These are phyloP conservation scores for Centropyge bicolor DNA, from an alignment of 2,797 vertebrate species.

Conservation along the genomic window DNA sequence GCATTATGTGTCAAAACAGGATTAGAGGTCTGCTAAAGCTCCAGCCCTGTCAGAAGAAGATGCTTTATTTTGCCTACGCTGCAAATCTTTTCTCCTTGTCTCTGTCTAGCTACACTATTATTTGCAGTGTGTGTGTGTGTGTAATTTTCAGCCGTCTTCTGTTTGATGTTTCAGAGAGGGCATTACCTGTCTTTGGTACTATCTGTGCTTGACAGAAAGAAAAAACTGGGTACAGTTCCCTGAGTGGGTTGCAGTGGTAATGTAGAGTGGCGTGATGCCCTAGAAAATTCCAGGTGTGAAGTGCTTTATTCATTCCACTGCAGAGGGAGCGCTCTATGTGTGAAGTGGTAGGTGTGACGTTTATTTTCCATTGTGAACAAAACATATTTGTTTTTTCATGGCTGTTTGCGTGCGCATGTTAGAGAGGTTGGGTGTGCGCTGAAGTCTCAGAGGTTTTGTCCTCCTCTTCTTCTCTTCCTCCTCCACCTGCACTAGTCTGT, in stretches of 20 bases:
- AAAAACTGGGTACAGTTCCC: conserved; percentile 62
- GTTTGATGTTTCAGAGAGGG: conserved; percentile 71
- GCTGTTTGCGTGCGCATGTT: conserved; percentile 32
- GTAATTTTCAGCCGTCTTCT: conserved; percentile 58
- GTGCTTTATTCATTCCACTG: conserved; percentile 75
- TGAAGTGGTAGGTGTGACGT: conserved; percentile 65
- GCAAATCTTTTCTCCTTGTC: conserved; percentile 72
- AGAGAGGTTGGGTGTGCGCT: conserved; percentile 36
- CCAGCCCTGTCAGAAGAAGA: conserved; percentile 69
- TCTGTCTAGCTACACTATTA: conserved; percentile 52
- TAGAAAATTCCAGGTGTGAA: conserved; percentile 82
- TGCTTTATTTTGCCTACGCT: conserved; percentile 77
- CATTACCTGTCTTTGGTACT: conserved; percentile 63
- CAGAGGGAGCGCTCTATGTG: conserved; percentile 60
- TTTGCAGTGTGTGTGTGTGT: conserved; percentile 60
- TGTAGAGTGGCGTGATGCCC: conserved; percentile 75
- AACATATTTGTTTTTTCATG: conserved; percentile 41
- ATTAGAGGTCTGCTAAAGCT: conserved; percentile 74
- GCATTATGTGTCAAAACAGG: conserved; percentile 77
- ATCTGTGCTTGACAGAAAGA: conserved; percentile 68
- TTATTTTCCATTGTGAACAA: conserved; percentile 59
- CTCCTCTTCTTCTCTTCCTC: conserved; percentile 65
- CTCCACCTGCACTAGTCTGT: conserved; percentile 73
- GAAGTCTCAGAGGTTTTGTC: conserved; percentile 60
- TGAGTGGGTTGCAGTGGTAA: conserved; percentile 73